phyloP scores from a whole-genome alignment of 2,888 invertebrate species.

The Athalia circularis region DNA sequence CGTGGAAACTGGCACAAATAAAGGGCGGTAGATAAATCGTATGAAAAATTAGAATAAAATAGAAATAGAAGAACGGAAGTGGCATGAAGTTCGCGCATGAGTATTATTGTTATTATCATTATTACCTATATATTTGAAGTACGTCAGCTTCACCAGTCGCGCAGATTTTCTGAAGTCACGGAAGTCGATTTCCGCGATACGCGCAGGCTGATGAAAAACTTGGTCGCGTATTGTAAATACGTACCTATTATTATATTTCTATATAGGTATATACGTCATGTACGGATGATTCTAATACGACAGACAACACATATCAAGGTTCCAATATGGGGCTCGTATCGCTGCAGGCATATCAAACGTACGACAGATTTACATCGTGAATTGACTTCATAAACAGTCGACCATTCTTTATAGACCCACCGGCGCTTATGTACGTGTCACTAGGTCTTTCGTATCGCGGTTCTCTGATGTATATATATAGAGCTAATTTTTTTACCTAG shows the following conservation, averaged over 20 bases:
- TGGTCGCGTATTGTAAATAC: neutral
- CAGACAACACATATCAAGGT: neutral
- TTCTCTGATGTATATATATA: neutral
- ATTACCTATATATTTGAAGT: too few relatives aligned
- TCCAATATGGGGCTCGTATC: conserved; percentile 19
- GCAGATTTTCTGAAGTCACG: neutral
- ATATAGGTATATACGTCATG: too few relatives aligned
- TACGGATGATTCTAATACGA: neutral
- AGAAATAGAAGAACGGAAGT: too few relatives aligned
- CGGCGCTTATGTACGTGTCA: neutral
- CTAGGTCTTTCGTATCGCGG: neutral
- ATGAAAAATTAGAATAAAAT: too few relatives aligned
- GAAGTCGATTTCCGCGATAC: neutral
- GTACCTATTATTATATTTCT: too few relatives aligned
- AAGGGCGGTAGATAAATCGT: too few relatives aligned
- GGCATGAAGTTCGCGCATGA: too few relatives aligned
- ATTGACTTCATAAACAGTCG: conserved; percentile 29
- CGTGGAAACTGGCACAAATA: too few relatives aligned
- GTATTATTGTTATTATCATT: too few relatives aligned
- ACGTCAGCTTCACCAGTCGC: neutral
- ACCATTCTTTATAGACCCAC: neutral
- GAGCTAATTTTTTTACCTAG: conserved; percentile 8
- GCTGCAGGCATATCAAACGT: conserved; percentile 25
- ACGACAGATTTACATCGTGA: conserved; percentile 34
- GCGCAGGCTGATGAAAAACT: neutral